Base-by-base conservation (phyloP, 2,888 invertebrate genomes). In the Polymixis flavicincta region DNA sequence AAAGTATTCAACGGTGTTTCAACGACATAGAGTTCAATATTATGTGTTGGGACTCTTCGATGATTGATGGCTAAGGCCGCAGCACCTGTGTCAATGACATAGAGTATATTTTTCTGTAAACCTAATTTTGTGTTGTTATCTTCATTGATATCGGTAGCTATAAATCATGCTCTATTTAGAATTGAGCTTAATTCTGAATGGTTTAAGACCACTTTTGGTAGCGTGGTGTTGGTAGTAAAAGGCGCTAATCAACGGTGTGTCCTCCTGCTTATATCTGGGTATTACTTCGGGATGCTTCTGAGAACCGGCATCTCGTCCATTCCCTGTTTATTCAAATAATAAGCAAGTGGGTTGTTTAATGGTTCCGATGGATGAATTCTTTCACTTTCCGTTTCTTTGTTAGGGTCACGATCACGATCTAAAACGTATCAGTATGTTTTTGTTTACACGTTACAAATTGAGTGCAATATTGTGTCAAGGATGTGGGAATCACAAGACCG, bases 381-480 rank as follows among this genome's bases (percentile, higher is more conserved):
- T 92, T 92, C 92, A 95, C 95, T 95, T 93, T 95, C 94, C 89
- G 91, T 95, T 93, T 94, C 93, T 89, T 91, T 93, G 91, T 91
- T 89, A 86, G 84, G 89, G 86, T 90, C 88, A 89, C 76, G 76
- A 76, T 77, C 80, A 80, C 89, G 88, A 88, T 91, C 88, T 89
- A 89, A 91, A 89, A 86, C 88, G 87, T 90, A 90, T 89, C 89
- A 90, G 76, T 73, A 61, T 79, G 68, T 80, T 76, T 77, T 79
- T 83, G 81, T 79, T 76, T 78, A 74, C 71, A 68, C 45, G 69
- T 57, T 76, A 85, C 83, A 88, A 85, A 83, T 84, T 88, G 76
- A 78, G 81, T 81, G 75, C 69, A 82, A 78, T 79, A 74, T 76
- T 78, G 70, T 59, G 79, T 71, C 68, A 73, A 74, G 69, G n/a